Base-by-base conservation (phyloP, 2,113 vertebrate genomes). In the Dicerorhinus sumatrensis region DNA sequence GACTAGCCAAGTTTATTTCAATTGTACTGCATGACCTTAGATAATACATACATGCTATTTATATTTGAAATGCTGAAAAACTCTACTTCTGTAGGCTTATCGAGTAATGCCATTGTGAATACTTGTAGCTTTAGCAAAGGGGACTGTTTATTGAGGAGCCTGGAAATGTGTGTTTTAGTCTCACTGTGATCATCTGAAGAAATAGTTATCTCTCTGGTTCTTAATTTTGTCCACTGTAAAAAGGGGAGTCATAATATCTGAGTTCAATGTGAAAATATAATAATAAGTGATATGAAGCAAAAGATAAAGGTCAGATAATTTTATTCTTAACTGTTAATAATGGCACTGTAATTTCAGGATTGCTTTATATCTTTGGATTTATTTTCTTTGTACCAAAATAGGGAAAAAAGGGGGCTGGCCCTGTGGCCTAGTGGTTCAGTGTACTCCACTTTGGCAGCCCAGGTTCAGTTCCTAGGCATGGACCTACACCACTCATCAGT, bases 321-420 rank as follows among this genome's bases (percentile, higher is more conserved):
- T 65, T 39, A 67, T 46, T 20, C 31, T 75, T 92, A 29, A 51
- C n/a, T 62, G 42, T 91, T 91, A 93, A 23, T 36, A 92, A 56
- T 13, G 36, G 36, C 58, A 25, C 10, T 58, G 56, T 69, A 48
- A 72, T 65, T 70, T 95, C 56, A 77, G 80, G 72, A 92, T 76
- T 46, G n/a, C 46, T 81, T 80, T 95, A 0, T 84, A 42, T 94
- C 56, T 82, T 94, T 85, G 60, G 23, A 46, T 89, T 88, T 89
- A 18, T 84, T 91, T 89, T 89, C 39, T 51, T 95, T 90, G 63
- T 73, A 42, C 11, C 23, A 84, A 69, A 17, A 23, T 3, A n/a
- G 17, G 25, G 42, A 21, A 39, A 33, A 58, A 33, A 36, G 18
- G 5, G 13, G 42, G 42, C 42, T 42, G 42, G 42, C 42, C 42